phyloP scores from a whole-genome alignment of 2,888 invertebrate species.

The Tenthredo distinguenda region DNA sequence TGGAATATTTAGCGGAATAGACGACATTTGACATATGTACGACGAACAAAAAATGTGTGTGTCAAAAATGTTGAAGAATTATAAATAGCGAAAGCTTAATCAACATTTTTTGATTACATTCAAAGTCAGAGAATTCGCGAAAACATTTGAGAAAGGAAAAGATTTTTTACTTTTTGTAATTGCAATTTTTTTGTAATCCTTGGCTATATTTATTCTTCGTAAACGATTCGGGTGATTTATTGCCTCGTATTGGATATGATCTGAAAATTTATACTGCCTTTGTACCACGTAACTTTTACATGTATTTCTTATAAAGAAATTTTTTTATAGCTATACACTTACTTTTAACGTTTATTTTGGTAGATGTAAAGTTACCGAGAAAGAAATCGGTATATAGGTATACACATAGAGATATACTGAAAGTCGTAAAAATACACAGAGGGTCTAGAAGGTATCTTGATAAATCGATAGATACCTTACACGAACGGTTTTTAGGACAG shows the following conservation, averaged over 20 bases:
- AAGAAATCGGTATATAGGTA: neutral
- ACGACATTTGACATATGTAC: neutral
- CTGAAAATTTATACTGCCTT: conserved; percentile 7
- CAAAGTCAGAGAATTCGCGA: neutral
- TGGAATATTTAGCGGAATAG: neutral
- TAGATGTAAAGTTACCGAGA: neutral
- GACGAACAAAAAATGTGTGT: neutral
- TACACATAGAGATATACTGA: neutral
- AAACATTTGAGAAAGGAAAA: neutral
- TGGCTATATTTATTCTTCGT: neutral
- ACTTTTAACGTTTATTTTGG: neutral
- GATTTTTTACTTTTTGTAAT: neutral
- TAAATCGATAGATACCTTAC: conserved; percentile 38
- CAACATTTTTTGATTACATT: neutral
- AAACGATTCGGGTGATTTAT: neutral
- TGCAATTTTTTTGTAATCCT: neutral
- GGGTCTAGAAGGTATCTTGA: conserved; percentile 33
- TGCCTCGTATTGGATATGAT: neutral
- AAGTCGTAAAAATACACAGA: conserved; percentile 26
- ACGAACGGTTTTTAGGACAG: conserved; percentile 34
- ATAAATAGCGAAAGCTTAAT: neutral
- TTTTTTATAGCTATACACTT: conserved; percentile 16
- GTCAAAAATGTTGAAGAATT: neutral
- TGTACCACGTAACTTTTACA: neutral
- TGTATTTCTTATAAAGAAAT: neutral